Percentiles rank a stretch among this genome's conserved stretches.
These are phyloP conservation scores for Enteromius argenteus DNA, from an alignment of 2,797 vertebrate species.

Conservation along the genomic window DNA sequence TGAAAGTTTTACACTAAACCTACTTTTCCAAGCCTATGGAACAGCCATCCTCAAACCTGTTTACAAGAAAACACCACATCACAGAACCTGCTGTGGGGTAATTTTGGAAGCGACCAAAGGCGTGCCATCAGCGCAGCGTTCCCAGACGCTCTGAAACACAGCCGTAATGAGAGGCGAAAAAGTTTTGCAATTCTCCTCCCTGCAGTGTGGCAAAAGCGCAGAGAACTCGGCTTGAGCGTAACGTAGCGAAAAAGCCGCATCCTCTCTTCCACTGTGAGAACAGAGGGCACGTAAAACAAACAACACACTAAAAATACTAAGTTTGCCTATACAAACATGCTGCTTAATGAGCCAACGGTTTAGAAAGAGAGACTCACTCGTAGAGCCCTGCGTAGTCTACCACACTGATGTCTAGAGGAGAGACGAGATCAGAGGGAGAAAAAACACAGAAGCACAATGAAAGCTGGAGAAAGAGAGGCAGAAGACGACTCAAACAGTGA, in stretches of 20 bases:
- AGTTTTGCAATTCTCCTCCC: constrained; percentile 64
- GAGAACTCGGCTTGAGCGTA: constrained; percentile 58
- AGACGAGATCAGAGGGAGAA: constrained; percentile 78
- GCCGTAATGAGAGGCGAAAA: constrained; percentile 64
- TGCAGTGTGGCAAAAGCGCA: constrained; percentile 57
- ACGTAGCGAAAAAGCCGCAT: constrained; percentile 44
- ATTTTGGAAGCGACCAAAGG: constrained; percentile 69
- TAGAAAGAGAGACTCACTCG: constrained; percentile 79
- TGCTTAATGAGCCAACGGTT: constrained; percentile 86
- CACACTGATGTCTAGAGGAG: constrained; percentile 83
- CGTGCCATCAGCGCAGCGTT: constrained; percentile 64
- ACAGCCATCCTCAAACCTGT: constrained; percentile 65
- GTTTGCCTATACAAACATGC: constrained; percentile 85
- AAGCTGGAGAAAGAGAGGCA: constrained; percentile 78
- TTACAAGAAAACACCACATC: constrained; percentile 68
- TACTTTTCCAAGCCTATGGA: constrained; percentile 63
- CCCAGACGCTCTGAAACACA: constrained; percentile 61
- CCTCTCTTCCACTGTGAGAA: constrained; percentile 69
- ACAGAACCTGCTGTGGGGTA: constrained; percentile 66
- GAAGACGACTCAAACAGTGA: constrained; percentile 75
- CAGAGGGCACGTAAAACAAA: constrained; percentile 75
- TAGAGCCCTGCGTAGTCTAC: constrained; percentile 63
- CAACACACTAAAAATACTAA: constrained; percentile 87
- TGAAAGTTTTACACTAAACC: constrained; percentile 65
- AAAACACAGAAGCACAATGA: constrained; percentile 67